Base-by-base conservation (phyloP, 2,797 vertebrate genomes). In the Tapirus indicus region DNA sequence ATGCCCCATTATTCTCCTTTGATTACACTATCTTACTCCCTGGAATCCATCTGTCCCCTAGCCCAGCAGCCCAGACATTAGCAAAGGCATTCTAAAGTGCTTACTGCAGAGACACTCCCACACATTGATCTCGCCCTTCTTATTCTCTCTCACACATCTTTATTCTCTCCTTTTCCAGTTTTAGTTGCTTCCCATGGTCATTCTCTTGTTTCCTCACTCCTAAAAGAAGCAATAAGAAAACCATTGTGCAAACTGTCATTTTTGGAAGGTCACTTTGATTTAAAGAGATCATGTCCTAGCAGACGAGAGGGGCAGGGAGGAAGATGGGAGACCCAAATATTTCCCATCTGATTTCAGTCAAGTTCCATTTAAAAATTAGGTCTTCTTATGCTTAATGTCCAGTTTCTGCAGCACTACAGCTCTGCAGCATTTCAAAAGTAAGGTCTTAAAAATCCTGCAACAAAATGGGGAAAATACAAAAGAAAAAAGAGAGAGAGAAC, bases 341-440 rank as follows among this genome's bases (percentile, higher is more conserved):
- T 72, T 71, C 29, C 7, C 41, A 38, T 8, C 18, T 62, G 56
- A 88, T 88, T 87, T 94, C 72, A 85, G 41, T 78, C 27, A 82
- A 69, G 32, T 78, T 92, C 29, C n/a, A n/a, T 85, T 58, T 82
- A 69, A 93, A 75, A 18, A 0, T 74, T 69, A 49, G 32, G 7
- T 86, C 35, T 60, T 21, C 38, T 7, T 68, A 52, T n/a, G 44
- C 18, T 71, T 74, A 87, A 44, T 21, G 56, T 41, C 16, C 88
- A 54, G 5, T 84, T 79, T 86, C 49, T 60, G 6, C 21, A 93
- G n/a, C 0, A 47, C n/a, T 1, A 47, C 8, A n/a, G 7, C 17
- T 96, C 29, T 66, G 14, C 32, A 91, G 32, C 16, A 8, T 89
- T 96, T 80, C 47, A 95, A 89, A 95, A 71, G 32, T 14, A 87